These are phyloP conservation scores for Mesochorus sp. DNA, from an alignment of 2,888 invertebrate genomes.

Conservation along the genomic window DNA sequence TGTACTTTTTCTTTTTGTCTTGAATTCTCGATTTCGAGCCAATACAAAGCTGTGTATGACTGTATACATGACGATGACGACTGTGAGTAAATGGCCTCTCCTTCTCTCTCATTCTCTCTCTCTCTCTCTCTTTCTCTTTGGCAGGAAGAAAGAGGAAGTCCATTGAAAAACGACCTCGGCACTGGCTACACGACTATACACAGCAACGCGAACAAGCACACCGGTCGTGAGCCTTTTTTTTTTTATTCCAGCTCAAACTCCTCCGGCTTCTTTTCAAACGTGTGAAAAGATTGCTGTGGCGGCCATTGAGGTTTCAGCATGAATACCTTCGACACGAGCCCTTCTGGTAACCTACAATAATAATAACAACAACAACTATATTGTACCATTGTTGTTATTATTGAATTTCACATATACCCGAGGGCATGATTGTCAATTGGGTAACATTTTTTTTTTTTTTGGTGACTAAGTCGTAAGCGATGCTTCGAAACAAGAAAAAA, in stretches of 20 bases:
- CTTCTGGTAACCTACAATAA: too few relatives aligned
- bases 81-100: slow-evolving; percentile 29
- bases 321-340: too few relatives aligned
- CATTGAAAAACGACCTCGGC: slow-evolving; percentile 48
- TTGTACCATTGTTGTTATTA: too few relatives aligned
- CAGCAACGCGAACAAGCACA: not conserved
- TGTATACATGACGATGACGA: slow-evolving; percentile 15
- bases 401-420: too few relatives aligned
- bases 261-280: slow-evolving; percentile 36
- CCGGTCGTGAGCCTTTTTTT: slow-evolving; percentile 40
- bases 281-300: slow-evolving; percentile 46
- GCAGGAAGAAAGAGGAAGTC: slow-evolving; percentile 23
- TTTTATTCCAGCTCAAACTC: slow-evolving; percentile 8
- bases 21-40: slow-evolving; percentile 18
- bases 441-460: too few relatives aligned
- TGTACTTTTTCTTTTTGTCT: not conserved
- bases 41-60: too few relatives aligned
- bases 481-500: too few relatives aligned
- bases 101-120: not conserved
- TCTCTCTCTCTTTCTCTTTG: not conserved
- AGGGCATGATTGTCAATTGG: too few relatives aligned
- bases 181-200: not conserved
- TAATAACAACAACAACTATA: too few relatives aligned
- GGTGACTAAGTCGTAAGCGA: too few relatives aligned
- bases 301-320: slow-evolving; percentile 8